Evolutionary conservation across 1,140 invertebrate species (phyloP).

Genomic region (Polypedilum vanderplanki): DNA sequence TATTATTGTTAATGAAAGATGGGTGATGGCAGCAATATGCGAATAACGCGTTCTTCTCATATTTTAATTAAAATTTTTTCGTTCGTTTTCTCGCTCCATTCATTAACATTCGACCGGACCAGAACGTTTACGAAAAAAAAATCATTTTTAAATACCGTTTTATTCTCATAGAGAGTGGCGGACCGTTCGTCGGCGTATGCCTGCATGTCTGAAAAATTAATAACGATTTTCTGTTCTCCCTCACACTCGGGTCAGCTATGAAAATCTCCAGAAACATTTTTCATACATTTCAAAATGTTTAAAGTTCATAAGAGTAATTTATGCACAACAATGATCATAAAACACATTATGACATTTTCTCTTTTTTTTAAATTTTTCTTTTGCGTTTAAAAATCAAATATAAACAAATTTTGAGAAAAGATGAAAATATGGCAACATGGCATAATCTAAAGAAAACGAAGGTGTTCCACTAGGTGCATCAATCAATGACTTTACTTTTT

Average conservation of each 20-base stretch:
- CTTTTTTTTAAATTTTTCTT: background rate
- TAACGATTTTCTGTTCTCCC: background rate
- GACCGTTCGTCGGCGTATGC: slow-evolving; percentile 14
- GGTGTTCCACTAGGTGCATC: background rate
- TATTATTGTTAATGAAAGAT: background rate
- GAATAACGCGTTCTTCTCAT: slow-evolving; percentile 10
- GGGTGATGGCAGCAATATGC: background rate
- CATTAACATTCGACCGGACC: background rate
- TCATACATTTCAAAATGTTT: too few species aligned
- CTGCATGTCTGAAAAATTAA: slow-evolving; percentile 4
- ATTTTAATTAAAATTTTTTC: background rate
- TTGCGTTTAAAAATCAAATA: background rate
- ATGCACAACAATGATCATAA: slow-evolving; percentile 7
- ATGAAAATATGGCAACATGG: background rate
- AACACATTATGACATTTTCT: slow-evolving; percentile 12
- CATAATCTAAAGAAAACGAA: background rate
- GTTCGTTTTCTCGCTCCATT: background rate
- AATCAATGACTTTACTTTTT: background rate
- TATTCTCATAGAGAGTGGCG: background rate
- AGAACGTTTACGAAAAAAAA: background rate
- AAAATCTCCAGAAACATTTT: background rate
- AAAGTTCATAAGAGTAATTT: background rate
- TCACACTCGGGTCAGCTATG: background rate
- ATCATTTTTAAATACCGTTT: slow-evolving; percentile 10
- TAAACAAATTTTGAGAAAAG: background rate